Conservation (phyloP, 1,140 invertebrate genomes). For the Drosophila erecta region DNA sequence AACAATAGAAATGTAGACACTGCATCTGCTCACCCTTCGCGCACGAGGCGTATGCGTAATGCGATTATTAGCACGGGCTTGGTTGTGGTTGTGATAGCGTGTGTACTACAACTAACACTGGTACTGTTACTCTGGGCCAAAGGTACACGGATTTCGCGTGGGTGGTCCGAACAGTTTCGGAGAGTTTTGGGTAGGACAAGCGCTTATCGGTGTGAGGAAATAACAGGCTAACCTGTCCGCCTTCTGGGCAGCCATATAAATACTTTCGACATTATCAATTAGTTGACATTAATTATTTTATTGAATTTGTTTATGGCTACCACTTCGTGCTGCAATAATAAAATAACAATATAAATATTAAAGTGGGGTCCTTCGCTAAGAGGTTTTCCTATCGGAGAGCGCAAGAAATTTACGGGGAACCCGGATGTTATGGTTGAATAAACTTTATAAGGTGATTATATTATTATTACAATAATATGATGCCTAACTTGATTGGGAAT, state of each 20-base stretch:
- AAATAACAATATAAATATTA: slow-evolving; percentile 38
- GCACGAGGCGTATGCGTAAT: slow-evolving; percentile 57
- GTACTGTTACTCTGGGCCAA: slow-evolving; percentile 7
- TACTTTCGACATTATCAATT: slow-evolving; percentile 26
- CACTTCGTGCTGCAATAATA: slow-evolving; percentile 27
- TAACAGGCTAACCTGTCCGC: neutral
- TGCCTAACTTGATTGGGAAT: neutral
- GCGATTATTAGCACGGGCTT: slow-evolving; percentile 2
- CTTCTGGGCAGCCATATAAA: neutral
- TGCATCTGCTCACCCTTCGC: neutral
- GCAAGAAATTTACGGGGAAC: slow-evolving; percentile 20
- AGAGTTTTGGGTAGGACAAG: neutral
- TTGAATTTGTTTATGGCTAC: slow-evolving; percentile 28
- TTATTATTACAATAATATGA: neutral
- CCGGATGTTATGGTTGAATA: slow-evolving; percentile 5
- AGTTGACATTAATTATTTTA: slow-evolving; percentile 49
- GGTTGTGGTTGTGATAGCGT: neutral
- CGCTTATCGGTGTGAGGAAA: slow-evolving; percentile 21
- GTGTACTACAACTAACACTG: neutral
- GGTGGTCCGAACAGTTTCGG: slow-evolving; percentile 32
- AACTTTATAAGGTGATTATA: neutral
- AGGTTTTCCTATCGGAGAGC: slow-evolving; percentile 10
- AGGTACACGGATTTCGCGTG: slow-evolving; percentile 24
- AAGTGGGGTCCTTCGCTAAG: slow-evolving; percentile 8
- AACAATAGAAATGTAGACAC: no score